These are phyloP conservation scores for Nebria ingens DNA, from an alignment of 1,140 invertebrate species.

Conservation along the genomic window DNA sequence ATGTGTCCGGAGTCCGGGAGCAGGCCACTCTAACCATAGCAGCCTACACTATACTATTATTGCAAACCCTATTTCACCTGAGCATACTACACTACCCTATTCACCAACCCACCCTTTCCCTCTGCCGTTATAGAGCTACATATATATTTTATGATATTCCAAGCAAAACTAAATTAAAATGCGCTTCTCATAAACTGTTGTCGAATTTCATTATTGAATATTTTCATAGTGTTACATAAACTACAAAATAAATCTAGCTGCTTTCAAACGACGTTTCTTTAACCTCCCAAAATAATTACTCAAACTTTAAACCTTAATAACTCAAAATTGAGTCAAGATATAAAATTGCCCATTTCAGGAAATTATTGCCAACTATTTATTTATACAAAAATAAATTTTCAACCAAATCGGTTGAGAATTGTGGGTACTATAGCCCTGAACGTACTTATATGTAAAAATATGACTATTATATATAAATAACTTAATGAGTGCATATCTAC, in stretches of 20 bases:
- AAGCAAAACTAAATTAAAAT: neutral
- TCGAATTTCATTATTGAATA: neutral
- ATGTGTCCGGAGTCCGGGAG: neutral
- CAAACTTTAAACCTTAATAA: too few species aligned
- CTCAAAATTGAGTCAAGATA: too few species aligned
- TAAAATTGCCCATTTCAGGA: too few species aligned
- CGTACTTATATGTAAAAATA: neutral
- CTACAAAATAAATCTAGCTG: neutral
- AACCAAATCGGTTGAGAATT: neutral
- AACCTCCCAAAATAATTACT: too few species aligned
- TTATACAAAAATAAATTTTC: neutral
- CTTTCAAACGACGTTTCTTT: too few species aligned
- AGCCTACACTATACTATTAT: neutral
- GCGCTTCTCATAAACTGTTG: neutral
- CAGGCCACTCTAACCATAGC: neutral
- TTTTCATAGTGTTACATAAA: neutral
- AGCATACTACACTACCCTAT: neutral
- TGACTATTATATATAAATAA: neutral
- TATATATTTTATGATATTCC: neutral
- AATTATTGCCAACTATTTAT: too few species aligned
- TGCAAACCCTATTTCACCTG: constrained; percentile 1
- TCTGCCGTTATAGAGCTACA: neutral
- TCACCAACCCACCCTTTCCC: neutral
- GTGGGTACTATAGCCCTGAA: neutral
- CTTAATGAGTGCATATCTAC: neutral